phyloP scores from a whole-genome alignment of 1,140 invertebrate species.

The Zaprionus vittiger region DNA sequence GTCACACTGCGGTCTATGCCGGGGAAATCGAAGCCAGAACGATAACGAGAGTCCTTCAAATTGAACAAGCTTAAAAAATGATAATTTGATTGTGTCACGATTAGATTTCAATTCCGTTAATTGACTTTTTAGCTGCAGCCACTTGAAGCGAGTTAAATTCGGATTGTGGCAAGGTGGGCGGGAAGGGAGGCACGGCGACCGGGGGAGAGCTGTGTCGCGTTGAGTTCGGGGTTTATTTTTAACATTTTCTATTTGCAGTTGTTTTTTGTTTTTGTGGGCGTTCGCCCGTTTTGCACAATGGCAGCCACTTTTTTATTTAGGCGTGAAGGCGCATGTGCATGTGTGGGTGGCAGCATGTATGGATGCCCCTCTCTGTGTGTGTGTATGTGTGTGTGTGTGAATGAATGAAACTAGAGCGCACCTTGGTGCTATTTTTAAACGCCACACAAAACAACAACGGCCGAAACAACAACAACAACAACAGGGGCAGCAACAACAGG shows the following conservation, averaged over 20 bases:
- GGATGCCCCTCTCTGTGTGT: neutral
- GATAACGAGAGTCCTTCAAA: neutral
- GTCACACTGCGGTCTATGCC: neutral
- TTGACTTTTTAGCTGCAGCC: neutral
- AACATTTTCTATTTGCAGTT: constrained; percentile 68
- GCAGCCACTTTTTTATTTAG: constrained; percentile 63
- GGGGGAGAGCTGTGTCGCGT: neutral
- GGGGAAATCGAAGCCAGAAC: neutral
- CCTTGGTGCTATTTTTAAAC: constrained; percentile 79
- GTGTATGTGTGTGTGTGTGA: constrained; percentile 7
- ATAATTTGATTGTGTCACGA: constrained; percentile 37
- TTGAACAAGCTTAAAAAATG: constrained; percentile 10
- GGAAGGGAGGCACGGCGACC: neutral
- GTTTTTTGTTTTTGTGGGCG: constrained; percentile 25
- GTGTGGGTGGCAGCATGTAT: constrained; percentile 17
- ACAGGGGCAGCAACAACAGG: constrained; percentile 23
- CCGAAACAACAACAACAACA: constrained; percentile 46
- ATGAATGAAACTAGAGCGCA: constrained; percentile 71
- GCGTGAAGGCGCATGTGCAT: constrained; percentile 27
- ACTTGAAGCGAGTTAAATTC: constrained; percentile 11
- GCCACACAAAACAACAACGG: constrained; percentile 53
- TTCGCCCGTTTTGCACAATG: constrained; percentile 45
- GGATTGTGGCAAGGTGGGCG: neutral
- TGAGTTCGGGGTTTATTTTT: constrained; percentile 59
- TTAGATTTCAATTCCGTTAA: constrained; percentile 10